A percentile compares a stretch with the other conserved stretches of the same genome.
Evolutionary conservation across 2,113 vertebrate genomes (phyloP).

Genomic region (Sarotherodon lohbergeri): DNA sequence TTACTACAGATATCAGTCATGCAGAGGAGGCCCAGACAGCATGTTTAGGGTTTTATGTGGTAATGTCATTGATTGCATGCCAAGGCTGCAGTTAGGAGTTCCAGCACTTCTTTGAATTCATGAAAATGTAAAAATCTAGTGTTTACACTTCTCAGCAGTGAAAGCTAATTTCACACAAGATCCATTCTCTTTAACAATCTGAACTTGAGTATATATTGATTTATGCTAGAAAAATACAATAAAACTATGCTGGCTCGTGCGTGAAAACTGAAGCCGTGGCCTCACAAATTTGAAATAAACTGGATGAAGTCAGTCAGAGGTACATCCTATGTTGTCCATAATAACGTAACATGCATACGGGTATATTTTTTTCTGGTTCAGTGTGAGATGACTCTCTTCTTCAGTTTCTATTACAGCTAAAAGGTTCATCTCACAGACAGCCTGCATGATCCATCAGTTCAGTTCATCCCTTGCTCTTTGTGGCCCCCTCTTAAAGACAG

Average conservation of each 20-base stretch:
- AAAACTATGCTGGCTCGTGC: neutral
- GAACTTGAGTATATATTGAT: neutral
- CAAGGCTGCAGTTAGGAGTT: neutral
- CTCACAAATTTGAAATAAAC: neutral
- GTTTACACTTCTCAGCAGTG: neutral
- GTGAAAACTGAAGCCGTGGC: neutral
- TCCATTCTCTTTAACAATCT: neutral
- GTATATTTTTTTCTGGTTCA: neutral
- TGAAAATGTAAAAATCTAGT: neutral
- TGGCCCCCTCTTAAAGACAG: constrained; percentile 56
- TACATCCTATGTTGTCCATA: neutral
- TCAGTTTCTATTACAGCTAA: constrained; percentile 20
- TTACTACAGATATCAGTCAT: neutral
- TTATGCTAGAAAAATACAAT: neutral
- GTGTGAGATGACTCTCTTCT: neutral
- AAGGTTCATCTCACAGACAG: constrained; percentile 17
- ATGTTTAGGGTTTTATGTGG: constrained; percentile 18
- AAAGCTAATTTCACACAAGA: neutral
- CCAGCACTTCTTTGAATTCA: neutral
- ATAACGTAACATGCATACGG: neutral
- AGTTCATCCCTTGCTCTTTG: constrained; percentile 37
- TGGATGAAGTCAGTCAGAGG: neutral
- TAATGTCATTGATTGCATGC: constrained; percentile 23
- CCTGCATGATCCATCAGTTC: constrained; percentile 40
- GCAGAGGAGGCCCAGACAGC: constrained; percentile 1